Conservation (phyloP, 2,113 vertebrate genomes). For the Chrysochloris asiatica region DNA sequence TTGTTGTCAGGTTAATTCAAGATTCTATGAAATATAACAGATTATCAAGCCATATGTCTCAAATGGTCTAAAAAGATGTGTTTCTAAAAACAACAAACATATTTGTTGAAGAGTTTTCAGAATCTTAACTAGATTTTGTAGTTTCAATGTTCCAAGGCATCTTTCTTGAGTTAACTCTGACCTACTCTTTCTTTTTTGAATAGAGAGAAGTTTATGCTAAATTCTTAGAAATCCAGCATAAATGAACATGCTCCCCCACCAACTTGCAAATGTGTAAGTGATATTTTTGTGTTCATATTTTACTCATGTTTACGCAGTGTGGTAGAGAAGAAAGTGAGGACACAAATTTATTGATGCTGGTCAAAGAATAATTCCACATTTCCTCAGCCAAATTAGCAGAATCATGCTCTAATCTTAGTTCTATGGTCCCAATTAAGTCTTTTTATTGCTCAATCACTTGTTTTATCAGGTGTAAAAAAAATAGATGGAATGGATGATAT, state of each 20-base stretch:
- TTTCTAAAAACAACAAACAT: slow-evolving; percentile 30
- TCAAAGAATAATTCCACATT: background rate
- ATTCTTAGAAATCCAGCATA: background rate
- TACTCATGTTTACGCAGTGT: background rate
- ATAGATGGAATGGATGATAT: background rate
- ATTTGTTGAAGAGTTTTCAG: slow-evolving; percentile 25
- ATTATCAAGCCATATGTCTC: too few species aligned
- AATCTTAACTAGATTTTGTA: background rate
- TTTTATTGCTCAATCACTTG: background rate
- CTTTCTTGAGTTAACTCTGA: slow-evolving; percentile 18
- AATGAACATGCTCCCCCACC: background rate
- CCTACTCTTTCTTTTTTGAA: background rate
- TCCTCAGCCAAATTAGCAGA: background rate
- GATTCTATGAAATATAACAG: slow-evolving; percentile 18
- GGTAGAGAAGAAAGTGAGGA: background rate
- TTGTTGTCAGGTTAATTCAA: slow-evolving; percentile 33
- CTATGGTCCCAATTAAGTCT: background rate
- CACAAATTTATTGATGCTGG: background rate
- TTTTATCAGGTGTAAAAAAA: background rate
- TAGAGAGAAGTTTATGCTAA: background rate
- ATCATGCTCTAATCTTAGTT: background rate
- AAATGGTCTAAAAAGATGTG: background rate
- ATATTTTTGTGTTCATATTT: background rate
- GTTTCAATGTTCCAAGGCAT: slow-evolving; percentile 13
- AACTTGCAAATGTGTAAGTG: background rate